Percentiles rank a stretch among this genome's conserved stretches.
phyloP scores from a whole-genome alignment of 2,888 invertebrate species.

The Cheilosia grossa region DNA sequence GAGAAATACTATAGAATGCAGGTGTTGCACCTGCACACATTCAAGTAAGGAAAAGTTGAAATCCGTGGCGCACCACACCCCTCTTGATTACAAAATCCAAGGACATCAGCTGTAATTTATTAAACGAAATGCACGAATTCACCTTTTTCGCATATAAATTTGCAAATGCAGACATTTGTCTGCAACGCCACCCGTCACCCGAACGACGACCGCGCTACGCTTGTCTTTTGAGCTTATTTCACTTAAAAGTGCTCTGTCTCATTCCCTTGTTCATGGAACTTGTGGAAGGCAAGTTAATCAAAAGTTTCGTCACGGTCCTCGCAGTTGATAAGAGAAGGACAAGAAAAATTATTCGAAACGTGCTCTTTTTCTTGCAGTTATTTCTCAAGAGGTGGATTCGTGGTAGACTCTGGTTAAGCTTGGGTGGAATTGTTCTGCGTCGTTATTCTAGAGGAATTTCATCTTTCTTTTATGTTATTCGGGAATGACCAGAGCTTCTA shows the following conservation, averaged over 20 bases:
- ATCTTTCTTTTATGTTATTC: not conserved
- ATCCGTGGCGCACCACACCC: not conserved
- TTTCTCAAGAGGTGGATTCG: conserved; percentile 5
- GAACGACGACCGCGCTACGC: conserved; percentile 15
- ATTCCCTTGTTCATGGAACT: not conserved
- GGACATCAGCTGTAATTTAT: conserved; percentile 48
- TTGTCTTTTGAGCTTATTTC: conserved; percentile 35
- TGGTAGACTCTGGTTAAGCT: conserved; percentile 6
- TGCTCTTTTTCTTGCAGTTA: conserved; percentile 11
- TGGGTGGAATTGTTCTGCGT: not conserved
- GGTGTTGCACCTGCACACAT: conserved; percentile 2
- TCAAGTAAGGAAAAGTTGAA: conserved; percentile 1
- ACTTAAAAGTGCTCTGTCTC: conserved; percentile 36
- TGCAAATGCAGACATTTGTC: conserved; percentile 44
- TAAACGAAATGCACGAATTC: conserved; percentile 54
- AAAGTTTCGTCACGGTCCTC: conserved; percentile 58
- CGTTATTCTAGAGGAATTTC: not conserved
- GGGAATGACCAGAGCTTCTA: not conserved
- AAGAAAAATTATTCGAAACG: conserved; percentile 41
- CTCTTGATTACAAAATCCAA: conserved; percentile 36
- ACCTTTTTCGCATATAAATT: conserved; percentile 47
- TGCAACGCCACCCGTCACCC: conserved; percentile 19
- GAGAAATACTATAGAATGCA: not conserved
- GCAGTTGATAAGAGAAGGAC: conserved; percentile 16
- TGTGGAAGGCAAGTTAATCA: conserved; percentile 40